Conservation (phyloP, 2,888 invertebrate species). For the Argyresthia albistria region DNA sequence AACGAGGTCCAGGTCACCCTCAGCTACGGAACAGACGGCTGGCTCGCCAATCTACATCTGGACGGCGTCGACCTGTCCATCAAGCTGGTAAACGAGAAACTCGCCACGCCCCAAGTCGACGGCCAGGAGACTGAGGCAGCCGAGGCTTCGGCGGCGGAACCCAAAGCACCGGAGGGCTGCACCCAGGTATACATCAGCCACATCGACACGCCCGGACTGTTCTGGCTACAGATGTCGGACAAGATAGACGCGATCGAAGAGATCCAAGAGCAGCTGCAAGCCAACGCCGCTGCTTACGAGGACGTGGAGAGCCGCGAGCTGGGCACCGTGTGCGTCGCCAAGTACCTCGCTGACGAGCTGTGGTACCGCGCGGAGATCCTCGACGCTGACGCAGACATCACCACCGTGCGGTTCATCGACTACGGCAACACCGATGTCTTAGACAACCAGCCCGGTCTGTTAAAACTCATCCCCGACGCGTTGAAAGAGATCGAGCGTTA, state of each 20-base stretch:
- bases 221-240: slow-evolving; percentile 79
- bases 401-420: slow-evolving; percentile 83
- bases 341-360: slow-evolving; percentile 85
- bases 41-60: slow-evolving; percentile 67
- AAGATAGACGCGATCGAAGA: slow-evolving; percentile 69
- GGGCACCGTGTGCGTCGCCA: slow-evolving; percentile 80
- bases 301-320: slow-evolving; percentile 71
- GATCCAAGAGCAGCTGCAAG: slow-evolving; percentile 77
- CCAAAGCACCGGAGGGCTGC: slow-evolving; percentile 43
- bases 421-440: slow-evolving; percentile 85
- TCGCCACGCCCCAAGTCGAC: slow-evolving; percentile 39
- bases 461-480: slow-evolving; percentile 75
- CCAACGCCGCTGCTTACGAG: slow-evolving; percentile 59
- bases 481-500: slow-evolving; percentile 69
- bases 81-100: slow-evolving; percentile 51
- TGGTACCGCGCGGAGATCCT: slow-evolving; percentile 96
- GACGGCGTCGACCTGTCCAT: slow-evolving; percentile 65
- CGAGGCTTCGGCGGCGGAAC: slow-evolving; percentile 17
- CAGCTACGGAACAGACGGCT: slow-evolving; percentile 63
- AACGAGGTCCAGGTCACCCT: slow-evolving; percentile 69
- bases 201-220: slow-evolving; percentile 82
- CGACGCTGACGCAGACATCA: slow-evolving; percentile 82
- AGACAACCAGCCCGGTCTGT: slow-evolving; percentile 70
- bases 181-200: slow-evolving; percentile 76
- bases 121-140: slow-evolving; percentile 24